A percentile compares a stretch with the other conserved stretches of the same genome.
Evolutionary conservation across 1,140 invertebrate species (phyloP).

Genomic region (Littorina saxatilis): DNA sequence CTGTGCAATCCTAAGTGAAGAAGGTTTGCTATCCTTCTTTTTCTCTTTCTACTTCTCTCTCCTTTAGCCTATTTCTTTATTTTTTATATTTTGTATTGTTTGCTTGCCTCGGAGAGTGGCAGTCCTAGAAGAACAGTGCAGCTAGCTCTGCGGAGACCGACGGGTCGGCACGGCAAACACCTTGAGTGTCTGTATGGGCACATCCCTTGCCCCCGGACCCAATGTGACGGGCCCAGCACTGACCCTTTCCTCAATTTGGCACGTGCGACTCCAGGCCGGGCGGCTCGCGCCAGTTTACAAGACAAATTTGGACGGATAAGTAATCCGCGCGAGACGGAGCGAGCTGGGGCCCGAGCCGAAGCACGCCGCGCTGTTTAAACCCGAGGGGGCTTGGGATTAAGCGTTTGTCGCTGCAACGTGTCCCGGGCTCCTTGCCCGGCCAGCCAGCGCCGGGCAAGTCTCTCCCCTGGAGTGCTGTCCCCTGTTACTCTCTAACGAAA

Average conservation of each 20-base stretch:
- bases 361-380: slow-evolving; percentile 42
- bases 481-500: slow-evolving; percentile 35
- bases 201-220: slow-evolving; percentile 17
- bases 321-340: slow-evolving; percentile 32
- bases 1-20: no score
- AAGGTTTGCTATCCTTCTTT: no score
- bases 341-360: slow-evolving; percentile 4
- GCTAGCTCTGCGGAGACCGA: no score
- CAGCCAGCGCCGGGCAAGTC: slow-evolving; percentile 3
- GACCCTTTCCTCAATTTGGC: slow-evolving; percentile 32
- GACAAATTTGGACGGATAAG: slow-evolving; percentile 46
- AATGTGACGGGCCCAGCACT: slow-evolving; percentile 16
- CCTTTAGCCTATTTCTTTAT: no score
- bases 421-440: slow-evolving; percentile 15
- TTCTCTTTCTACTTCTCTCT: no score
- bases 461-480: no score
- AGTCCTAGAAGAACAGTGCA: no score
- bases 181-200: slow-evolving; percentile 31
- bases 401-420: slow-evolving; percentile 39
- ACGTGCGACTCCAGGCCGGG: slow-evolving; percentile 31
- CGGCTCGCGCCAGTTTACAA: slow-evolving; percentile 41
- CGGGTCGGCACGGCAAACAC: no score
- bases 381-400: slow-evolving; percentile 30
- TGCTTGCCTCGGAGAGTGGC: no score
- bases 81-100: no score